Evolutionary conservation across 2,797 vertebrate species (phyloP).

Genomic region (Thalassophryne amazonica): DNA sequence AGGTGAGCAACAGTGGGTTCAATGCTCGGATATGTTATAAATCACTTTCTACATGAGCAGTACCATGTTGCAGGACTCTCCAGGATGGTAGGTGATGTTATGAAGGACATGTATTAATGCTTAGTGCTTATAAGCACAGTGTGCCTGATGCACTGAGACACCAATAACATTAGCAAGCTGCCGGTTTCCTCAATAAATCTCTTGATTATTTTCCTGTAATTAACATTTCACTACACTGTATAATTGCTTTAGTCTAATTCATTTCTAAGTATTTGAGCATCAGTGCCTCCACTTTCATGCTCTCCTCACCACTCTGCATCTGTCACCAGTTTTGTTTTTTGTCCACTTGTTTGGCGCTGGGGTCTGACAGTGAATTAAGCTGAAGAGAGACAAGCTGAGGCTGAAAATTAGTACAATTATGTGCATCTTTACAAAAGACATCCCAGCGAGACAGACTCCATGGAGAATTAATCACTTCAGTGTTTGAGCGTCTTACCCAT

Average conservation of each 20-base stretch:
- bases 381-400: constrained; percentile 14
- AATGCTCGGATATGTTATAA: neutral
- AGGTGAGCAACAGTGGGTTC: too few species aligned
- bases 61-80: constrained; percentile 6
- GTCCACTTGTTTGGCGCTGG: constrained; percentile 18
- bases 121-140: constrained; percentile 1
- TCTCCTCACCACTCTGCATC: constrained; percentile 3
- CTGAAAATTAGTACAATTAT: constrained; percentile 51
- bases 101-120: constrained; percentile 1
- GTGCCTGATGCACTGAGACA: constrained; percentile 24
- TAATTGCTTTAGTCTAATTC: constrained; percentile 46
- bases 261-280: constrained; percentile 26
- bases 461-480: constrained; percentile 56
- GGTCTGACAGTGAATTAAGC: constrained; percentile 34
- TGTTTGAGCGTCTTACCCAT: constrained; percentile 67
- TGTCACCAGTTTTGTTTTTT: constrained; percentile 31
- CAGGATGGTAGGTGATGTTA: constrained; percentile 22
- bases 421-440: constrained; percentile 44
- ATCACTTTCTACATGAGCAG: constrained; percentile 2
- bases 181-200: constrained; percentile 46
- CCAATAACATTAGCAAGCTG: constrained; percentile 23
- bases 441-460: constrained; percentile 42
- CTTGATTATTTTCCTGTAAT: constrained; percentile 36
- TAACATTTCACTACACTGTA: constrained; percentile 25
- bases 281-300: constrained; percentile 16